Base-by-base conservation (phyloP, 1,140 invertebrate genomes). In the Augochlora pura region DNA sequence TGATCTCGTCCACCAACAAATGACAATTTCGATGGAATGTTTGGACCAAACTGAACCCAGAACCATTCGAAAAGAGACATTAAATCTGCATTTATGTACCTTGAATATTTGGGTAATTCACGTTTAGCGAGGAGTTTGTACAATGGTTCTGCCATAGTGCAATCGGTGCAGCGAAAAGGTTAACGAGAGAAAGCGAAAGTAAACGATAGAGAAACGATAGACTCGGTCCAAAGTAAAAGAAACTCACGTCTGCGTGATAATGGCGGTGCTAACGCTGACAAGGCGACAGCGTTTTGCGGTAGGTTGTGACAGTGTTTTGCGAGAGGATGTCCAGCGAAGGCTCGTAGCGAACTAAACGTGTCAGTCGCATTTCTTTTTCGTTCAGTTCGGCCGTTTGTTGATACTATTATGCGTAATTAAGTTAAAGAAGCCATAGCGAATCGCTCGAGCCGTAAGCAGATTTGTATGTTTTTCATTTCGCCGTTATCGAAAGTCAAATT, bases 331-430 rank as follows among this genome's bases (percentile, higher is more conserved):
- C 52, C 57, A 63, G 78, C 71, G 80, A 77, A 76, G 77, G 87
- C 83, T 86, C 72, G 65, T 68, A 81, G 85, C 74, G 84, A 87
- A 92, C 89, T 91, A 88, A 87, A 88, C 86, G 80, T 77, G 68
- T 83, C 72, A 67, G 76, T 72, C 81, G 63, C 82, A 12, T 46
- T 46, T 12, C 14, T 12, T 46, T 46, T 46, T 12, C 68, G 77
- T 64, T 83, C 42, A 80, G 86, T 86, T 84, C 85, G 81, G 87
- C 76, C 88, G 88, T 88, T 90, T 90, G 87, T 90, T 92, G 89
- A 90, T 91, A 87, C 87, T 87, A 70, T 92, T 90, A 90, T 59
- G 63, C 57, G n/a, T 91, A 91, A 93, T 92, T 90, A 69, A 92
- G 84, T 93, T 92, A 91, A 21, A n/a, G 92, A 93, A 93, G 83